phyloP scores from a whole-genome alignment of 2,888 invertebrate genomes.

The Bellardia pandia region DNA sequence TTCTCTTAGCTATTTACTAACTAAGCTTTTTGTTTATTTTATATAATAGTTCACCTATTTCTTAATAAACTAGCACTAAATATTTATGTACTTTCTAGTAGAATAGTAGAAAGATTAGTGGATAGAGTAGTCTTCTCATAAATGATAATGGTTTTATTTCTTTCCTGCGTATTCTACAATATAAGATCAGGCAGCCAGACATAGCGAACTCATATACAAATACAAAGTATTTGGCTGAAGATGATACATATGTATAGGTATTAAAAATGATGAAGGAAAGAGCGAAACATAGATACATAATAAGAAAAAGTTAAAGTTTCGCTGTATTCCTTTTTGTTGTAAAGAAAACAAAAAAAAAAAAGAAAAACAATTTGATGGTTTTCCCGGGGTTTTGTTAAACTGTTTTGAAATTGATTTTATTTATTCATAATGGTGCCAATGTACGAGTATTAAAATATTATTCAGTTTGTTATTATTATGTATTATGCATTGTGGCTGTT shows the following conservation, averaged over 20 bases:
- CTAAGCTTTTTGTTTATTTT: not conserved
- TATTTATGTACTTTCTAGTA: not conserved
- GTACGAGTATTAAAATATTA: slow-evolving; percentile 14
- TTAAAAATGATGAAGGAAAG: slow-evolving; percentile 1
- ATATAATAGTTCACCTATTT: slow-evolving; percentile 1
- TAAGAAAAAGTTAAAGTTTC: slow-evolving; percentile 6
- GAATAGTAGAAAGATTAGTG: not conserved
- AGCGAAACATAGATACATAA: slow-evolving; percentile 1
- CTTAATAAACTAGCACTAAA: slow-evolving; percentile 22
- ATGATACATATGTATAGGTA: not conserved
- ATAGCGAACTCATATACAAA: not conserved
- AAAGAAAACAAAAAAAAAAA: slow-evolving; percentile 12
- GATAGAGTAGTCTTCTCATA: slow-evolving; percentile 18
- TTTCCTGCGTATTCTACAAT: not conserved
- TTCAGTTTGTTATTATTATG: slow-evolving; percentile 4
- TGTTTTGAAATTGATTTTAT: slow-evolving; percentile 54
- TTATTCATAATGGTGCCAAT: slow-evolving; percentile 54
- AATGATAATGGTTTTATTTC: slow-evolving; percentile 51
- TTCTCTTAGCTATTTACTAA: not conserved
- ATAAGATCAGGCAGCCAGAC: not conserved
- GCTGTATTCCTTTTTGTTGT: not conserved
- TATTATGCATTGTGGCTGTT: too few species aligned
- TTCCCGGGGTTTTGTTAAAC: slow-evolving; percentile 25
- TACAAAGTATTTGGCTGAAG: not conserved
- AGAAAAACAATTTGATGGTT: slow-evolving; percentile 17